These are phyloP conservation scores for Tachuris rubrigastra DNA, from an alignment of 2,113 vertebrate species.

Conservation along the genomic window DNA sequence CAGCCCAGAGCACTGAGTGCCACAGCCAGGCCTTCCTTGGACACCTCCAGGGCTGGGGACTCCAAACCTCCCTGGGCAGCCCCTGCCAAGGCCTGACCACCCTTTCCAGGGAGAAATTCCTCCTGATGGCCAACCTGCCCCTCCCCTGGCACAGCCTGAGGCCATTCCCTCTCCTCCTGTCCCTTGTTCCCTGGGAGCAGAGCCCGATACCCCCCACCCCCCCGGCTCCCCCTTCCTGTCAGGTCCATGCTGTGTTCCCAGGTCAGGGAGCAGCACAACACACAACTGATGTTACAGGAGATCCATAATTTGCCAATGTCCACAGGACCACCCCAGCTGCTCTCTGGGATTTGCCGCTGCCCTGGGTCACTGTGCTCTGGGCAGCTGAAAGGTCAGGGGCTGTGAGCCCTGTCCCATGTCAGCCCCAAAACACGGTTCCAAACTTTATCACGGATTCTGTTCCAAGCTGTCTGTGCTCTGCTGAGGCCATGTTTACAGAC, in stretches of 20 bases:
- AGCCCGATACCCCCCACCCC: too few species aligned
- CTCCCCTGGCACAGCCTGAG: too few species aligned
- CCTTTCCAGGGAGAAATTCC: neutral
- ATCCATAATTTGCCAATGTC: neutral
- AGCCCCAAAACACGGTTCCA: neutral
- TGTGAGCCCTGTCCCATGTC: neutral
- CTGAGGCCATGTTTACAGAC: neutral
- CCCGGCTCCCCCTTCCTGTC: neutral
- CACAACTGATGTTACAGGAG: neutral
- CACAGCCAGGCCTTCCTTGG: neutral
- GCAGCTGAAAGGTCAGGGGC: neutral
- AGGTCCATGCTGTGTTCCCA: fast-evolving
- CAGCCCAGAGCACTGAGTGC: neutral
- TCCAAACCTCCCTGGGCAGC: neutral
- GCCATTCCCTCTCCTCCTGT: too few species aligned
- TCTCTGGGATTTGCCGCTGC: neutral
- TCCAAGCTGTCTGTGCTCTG: neutral
- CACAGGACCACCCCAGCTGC: neutral
- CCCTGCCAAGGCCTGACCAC: neutral
- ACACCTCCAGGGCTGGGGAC: neutral
- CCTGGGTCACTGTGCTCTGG: neutral
- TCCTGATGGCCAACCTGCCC: too few species aligned
- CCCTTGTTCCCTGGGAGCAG: too few species aligned
- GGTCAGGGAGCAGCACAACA: neutral
- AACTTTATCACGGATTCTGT: neutral